These are phyloP conservation scores for Neolamprologus toae DNA, from an alignment of 2,113 vertebrate species.

Conservation along the genomic window DNA sequence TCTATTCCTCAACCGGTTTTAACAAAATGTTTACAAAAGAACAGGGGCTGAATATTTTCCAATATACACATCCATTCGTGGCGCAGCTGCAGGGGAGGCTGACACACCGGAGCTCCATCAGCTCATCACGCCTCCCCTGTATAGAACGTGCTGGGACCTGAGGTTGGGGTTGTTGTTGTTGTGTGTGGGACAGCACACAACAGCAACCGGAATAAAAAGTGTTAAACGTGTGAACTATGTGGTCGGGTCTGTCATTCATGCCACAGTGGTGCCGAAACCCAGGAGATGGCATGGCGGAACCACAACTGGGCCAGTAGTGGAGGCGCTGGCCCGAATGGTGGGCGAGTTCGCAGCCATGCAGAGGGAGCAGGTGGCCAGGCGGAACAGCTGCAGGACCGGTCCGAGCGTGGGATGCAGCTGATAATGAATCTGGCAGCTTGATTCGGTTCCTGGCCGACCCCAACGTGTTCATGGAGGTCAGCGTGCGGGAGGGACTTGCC, in stretches of 20 bases:
- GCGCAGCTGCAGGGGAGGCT: neutral
- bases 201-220: neutral
- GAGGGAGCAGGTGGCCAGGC: neutral
- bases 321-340: neutral
- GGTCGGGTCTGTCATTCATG: neutral
- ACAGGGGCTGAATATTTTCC: neutral
- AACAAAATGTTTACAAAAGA: rapidly evolving
- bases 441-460: neutral
- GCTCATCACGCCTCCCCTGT: neutral
- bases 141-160: neutral
- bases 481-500: neutral
- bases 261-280: neutral
- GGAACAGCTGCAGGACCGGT: neutral
- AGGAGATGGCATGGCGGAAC: neutral
- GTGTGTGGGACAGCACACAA: neutral
- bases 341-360: neutral
- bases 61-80: neutral
- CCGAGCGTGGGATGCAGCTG: neutral
- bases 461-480: neutral
- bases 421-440: neutral
- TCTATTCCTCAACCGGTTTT: neutral
- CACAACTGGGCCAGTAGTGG: neutral
- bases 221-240: neutral
- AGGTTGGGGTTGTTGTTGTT: neutral
- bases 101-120: neutral